Evolutionary conservation across 2,888 invertebrate genomes (phyloP).

Genomic region (Melipona beecheii): DNA sequence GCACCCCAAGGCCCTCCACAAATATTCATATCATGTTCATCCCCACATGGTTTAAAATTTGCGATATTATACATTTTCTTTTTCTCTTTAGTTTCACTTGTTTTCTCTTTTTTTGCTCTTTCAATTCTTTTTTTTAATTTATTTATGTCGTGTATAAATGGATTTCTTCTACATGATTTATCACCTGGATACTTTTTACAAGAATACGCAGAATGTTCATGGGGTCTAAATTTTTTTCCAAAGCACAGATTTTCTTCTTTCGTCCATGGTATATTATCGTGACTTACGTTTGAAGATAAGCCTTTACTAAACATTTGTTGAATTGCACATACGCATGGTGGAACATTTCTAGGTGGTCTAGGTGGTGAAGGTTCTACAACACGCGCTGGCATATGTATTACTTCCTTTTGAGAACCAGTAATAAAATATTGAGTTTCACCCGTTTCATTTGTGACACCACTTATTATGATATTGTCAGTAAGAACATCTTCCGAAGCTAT

Average conservation of each 20-base stretch:
- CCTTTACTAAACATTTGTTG: constrained; percentile 67
- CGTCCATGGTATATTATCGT: constrained; percentile 72
- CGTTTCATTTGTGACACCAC: constrained; percentile 65
- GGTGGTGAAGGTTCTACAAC: constrained; percentile 49
- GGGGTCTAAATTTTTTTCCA: constrained; percentile 74
- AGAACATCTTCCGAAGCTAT: constrained; percentile 73
- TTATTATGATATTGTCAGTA: constrained; percentile 63
- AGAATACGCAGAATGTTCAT: constrained; percentile 61
- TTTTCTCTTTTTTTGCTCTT: constrained; percentile 18
- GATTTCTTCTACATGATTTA: constrained; percentile 69
- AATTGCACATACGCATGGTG: constrained; percentile 75
- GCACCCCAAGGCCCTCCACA: constrained; percentile 74
- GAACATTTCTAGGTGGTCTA: constrained; percentile 70
- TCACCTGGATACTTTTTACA: constrained; percentile 71
- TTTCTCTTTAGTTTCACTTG: constrained; percentile 22
- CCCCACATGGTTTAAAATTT: constrained; percentile 71
- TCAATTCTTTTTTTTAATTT: constrained; percentile 43
- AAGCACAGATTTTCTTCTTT: constrained; percentile 69
- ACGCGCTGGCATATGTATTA: constrained; percentile 65
- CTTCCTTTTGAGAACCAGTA: constrained; percentile 66
- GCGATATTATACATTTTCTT: constrained; percentile 72
- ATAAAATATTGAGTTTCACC: constrained; percentile 70
- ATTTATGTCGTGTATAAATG: constrained; percentile 63
- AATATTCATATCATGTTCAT: constrained; percentile 72
- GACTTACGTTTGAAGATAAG: constrained; percentile 46